Evolutionary conservation across 30 jellyfish, hydroid and myxozoan genomes (phyloP), one percentile per base, ranked within the genome.

Genomic region (Morbakka virulenta): DNA sequence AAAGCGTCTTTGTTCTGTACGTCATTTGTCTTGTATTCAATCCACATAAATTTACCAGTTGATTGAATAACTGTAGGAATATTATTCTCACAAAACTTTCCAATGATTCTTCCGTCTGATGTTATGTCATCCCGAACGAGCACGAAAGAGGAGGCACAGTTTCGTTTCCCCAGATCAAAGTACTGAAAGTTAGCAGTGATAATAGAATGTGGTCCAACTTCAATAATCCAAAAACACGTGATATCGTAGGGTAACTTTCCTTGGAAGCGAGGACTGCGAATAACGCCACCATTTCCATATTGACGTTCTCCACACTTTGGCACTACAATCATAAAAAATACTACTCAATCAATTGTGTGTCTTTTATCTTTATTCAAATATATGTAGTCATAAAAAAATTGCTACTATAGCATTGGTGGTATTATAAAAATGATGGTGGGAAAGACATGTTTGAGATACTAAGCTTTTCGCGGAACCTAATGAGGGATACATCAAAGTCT

Each of bases 61-160:
- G 94, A 47, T 47, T 22, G 30, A 20, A 82, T 28, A 1, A 35
- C 13, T 29, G 65, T 33, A n/a, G 86, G 69, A 3, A 62, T 23
- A n/a, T 14, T 72, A 32, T 30, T 65, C 20, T 41, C n/a, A 49
- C 98, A 90, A 34, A 65, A 69, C 52, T 61, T 69, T 51, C 72
- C 80, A 13, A 78, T 61, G 4, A 14, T 68, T 0, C 57, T 62
- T 2, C 86, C 96, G 30, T 84, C 81, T 29, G 93, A 79, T 0
- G 92, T 57, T 77, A 83, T 67, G 3, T 95, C 98, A 35, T 90
- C 98, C 47, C 96, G 71, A 23, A 90, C 12, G 2, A 82, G 41
- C 69, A 82, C 12, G 20, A 50, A 74, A 3, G 88, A 71, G 9
- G 68, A 28, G 20, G 52, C 24, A 66, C 96, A 86, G 33, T 86